A percentile compares a stretch with the other conserved stretches of the same genome.
These are phyloP conservation scores for Helicolenus hilgendorfi DNA, from an alignment of 2,797 vertebrate genomes.

Conservation along the genomic window DNA sequence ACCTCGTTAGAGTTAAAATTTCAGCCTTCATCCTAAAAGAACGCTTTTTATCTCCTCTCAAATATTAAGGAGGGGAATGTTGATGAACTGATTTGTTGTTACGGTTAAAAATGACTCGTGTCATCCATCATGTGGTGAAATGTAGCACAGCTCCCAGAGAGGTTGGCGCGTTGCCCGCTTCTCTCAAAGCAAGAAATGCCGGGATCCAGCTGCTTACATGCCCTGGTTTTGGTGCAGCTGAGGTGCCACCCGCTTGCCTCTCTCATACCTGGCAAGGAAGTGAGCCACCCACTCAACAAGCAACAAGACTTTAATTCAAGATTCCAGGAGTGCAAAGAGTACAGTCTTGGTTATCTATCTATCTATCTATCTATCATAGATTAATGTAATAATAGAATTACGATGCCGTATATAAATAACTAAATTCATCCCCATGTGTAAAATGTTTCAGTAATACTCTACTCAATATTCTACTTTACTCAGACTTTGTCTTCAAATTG, in stretches of 20 bases:
- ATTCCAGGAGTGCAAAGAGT: neutral
- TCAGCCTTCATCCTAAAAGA: slow-evolving; percentile 24
- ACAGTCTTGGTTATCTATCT: neutral
- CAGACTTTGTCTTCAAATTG: neutral
- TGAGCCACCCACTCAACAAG: slow-evolving; percentile 56
- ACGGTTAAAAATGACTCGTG: slow-evolving; percentile 72
- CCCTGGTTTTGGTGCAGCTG: slow-evolving; percentile 69
- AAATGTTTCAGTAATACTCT: neutral
- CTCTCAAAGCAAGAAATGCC: slow-evolving; percentile 48
- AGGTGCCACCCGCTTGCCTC: slow-evolving; percentile 40
- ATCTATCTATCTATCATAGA: neutral
- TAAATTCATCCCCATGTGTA: neutral
- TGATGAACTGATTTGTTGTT: slow-evolving; percentile 74
- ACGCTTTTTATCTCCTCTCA: slow-evolving; percentile 43
- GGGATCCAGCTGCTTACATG: slow-evolving; percentile 68
- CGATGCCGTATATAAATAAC: neutral
- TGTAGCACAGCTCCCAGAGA: slow-evolving; percentile 81
- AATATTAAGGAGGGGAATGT: slow-evolving; percentile 37
- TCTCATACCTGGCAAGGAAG: slow-evolving; percentile 48
- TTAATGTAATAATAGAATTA: neutral
- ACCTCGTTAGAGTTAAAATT: slow-evolving; percentile 49
- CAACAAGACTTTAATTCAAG: slow-evolving; percentile 37
- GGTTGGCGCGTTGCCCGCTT: slow-evolving; percentile 69
- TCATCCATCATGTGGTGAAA: slow-evolving; percentile 83
- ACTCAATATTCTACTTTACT: neutral